Evolutionary conservation across 2,797 vertebrate genomes (phyloP), one percentile per base, ranked within the genome.

Genomic region (Bufotes viridis): DNA sequence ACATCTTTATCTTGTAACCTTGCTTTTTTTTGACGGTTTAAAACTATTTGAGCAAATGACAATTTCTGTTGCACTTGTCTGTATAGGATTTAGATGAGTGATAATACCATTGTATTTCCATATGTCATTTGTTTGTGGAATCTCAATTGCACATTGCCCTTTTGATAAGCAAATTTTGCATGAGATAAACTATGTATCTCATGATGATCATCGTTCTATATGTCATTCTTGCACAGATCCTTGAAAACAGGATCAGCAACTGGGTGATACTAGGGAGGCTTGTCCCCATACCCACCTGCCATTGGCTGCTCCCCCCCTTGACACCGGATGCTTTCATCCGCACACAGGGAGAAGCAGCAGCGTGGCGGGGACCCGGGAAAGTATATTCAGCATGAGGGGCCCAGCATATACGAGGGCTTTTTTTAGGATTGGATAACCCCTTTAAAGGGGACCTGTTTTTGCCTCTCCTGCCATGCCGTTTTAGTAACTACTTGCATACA

Each of bases 1-100:
- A 55, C 65, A 81, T 81, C 69, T 34, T 63, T 85, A 70, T 18
- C 70, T 70, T 81, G 69, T 85, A 85, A 85, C 78, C 78, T 85
- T 89, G 78, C 20, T 29, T 63, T 26, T 10, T 85, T 26, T 10
- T 85, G 55, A 81, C 72, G 69, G 57, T 57, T 75, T 26, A 26
- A 60, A 60, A 81, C 75, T 29, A 70, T 88, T 75, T 65, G 51
- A 34, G 67, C 53, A 85, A 87, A 85, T 63, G 65, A 42, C 24
- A 42, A 18, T 81, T 80, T 65, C 12, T n/a, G 79, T 79, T 84
- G 79, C 81, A 84, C 53, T 49, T 79, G 51, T 20, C 26, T 51
- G 74, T 70, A 82, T 53, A 80, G 84, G 70, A 70, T 79, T 74
- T 85, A 72, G 34, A 63, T 53, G 76, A 81, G 70, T 55, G 58